phyloP scores from a whole-genome alignment of 1,140 invertebrate genomes.

The Eulimnadia texana region DNA sequence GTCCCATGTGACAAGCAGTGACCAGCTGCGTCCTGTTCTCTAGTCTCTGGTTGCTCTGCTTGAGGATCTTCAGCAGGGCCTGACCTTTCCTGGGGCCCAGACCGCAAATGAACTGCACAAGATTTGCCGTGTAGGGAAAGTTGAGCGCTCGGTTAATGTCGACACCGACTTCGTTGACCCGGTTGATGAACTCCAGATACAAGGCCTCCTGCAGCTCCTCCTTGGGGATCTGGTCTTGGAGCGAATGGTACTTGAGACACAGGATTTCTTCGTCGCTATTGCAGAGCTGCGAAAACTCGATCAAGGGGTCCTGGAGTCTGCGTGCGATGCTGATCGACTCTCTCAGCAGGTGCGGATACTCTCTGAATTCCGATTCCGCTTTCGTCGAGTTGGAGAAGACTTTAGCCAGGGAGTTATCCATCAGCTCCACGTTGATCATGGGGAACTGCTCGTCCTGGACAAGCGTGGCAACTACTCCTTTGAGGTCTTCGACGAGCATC shows the following conservation, averaged over 20 bases:
- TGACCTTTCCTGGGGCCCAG: constrained; percentile 88
- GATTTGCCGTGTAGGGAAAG: constrained; percentile 66
- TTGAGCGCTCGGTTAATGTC: constrained; percentile 88
- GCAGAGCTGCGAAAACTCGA: constrained; percentile 91
- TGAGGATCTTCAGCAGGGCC: constrained; percentile 68
- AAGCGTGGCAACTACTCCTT: constrained; percentile 41
- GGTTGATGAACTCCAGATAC: constrained; percentile 77
- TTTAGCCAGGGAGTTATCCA: constrained; percentile 81
- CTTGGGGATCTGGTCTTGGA: constrained; percentile 71
- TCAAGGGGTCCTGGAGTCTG: constrained; percentile 83
- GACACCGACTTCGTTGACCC: constrained; percentile 96
- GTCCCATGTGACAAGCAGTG: constrained; percentile 89
- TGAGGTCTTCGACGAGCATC: constrained; percentile 72
- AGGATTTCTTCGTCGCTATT: constrained; percentile 90
- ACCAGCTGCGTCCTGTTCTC: constrained; percentile 93
- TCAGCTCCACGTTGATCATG: constrained; percentile 70
- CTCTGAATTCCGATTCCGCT: constrained; percentile 71
- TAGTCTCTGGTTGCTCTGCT: constrained; percentile 81
- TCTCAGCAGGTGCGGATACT: constrained; percentile 73
- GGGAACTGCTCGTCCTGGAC: constrained; percentile 78
- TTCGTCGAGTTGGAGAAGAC: constrained; percentile 78
- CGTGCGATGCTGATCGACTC: constrained; percentile 86
- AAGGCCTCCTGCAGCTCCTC: constrained; percentile 74
- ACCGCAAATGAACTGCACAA: constrained; percentile 97
- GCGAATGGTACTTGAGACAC: constrained; percentile 76